Evolutionary conservation across 2,888 invertebrate genomes (phyloP).

Genomic region (Sarcophaga rosellei): DNA sequence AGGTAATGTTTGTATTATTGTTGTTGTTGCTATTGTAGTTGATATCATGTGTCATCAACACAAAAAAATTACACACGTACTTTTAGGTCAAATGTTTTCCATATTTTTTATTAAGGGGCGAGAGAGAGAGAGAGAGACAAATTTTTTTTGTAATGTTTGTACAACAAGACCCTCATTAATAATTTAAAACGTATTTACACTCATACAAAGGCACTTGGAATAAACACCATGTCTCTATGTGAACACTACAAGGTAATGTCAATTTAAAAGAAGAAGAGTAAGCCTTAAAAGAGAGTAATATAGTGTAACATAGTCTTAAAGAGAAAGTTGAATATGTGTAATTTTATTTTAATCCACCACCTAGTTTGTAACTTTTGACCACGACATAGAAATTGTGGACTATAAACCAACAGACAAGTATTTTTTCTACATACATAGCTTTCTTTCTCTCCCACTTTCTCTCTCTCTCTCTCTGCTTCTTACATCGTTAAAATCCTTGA

Average conservation of each 20-base stretch:
- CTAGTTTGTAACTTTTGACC: too few species aligned
- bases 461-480: too few species aligned
- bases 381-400: too few species aligned
- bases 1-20: neutral
- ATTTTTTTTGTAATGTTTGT: neutral
- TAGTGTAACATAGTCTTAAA: neutral
- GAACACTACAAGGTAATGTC: neutral
- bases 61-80: constrained; percentile 24
- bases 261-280: neutral
- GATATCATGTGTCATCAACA: neutral
- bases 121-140: too few species aligned
- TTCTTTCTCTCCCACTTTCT: too few species aligned
- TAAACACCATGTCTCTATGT: neutral
- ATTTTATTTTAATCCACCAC: too few species aligned
- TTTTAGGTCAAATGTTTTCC: constrained; percentile 52
- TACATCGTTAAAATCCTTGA: too few species aligned
- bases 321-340: neutral
- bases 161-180: constrained; percentile 77
- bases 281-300: neutral
- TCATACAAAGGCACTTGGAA: neutral
- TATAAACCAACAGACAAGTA: too few species aligned
- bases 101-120: too few species aligned
- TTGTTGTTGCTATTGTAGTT: neutral
- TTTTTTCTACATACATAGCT: too few species aligned
- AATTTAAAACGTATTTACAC: constrained; percentile 70